Percentiles rank a stretch among this genome's conserved stretches.
Evolutionary conservation across 1,140 invertebrate genomes (phyloP).

Genomic region (Pseudomyrmex concolor): DNA sequence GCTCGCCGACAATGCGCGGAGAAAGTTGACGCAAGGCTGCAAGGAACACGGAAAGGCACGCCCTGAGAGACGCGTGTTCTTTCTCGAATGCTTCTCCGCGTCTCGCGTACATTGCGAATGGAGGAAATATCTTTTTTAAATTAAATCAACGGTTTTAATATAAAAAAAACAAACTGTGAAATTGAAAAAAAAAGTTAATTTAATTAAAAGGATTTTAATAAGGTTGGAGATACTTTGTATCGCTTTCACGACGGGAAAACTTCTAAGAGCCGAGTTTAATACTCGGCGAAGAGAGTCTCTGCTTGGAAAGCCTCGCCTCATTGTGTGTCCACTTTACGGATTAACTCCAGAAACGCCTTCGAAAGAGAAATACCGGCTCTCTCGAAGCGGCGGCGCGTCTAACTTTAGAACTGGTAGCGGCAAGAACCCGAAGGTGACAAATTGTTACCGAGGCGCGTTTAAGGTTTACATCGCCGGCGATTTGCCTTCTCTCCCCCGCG

Average conservation of each 20-base stretch:
- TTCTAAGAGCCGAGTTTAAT: background rate
- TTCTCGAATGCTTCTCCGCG: slow-evolving; percentile 20
- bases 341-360: background rate
- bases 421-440: slow-evolving; percentile 56
- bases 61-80: slow-evolving; percentile 71
- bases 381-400: slow-evolving; percentile 45
- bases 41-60: slow-evolving; percentile 78
- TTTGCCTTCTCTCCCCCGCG: slow-evolving; percentile 39
- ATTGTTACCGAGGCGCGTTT: slow-evolving; percentile 52
- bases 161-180: no score
- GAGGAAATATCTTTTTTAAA: background rate
- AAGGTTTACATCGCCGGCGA: slow-evolving; percentile 26
- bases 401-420: slow-evolving; percentile 65
- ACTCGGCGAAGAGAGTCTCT: background rate
- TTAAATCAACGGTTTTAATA: no score
- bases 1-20: slow-evolving; percentile 72
- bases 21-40: slow-evolving; percentile 68
- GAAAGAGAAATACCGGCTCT: slow-evolving; percentile 14
- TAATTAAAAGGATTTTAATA: background rate
- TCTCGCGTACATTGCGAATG: background rate
- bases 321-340: slow-evolving; percentile 11
- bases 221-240: background rate
- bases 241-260: no score
- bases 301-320: background rate
- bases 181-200: no score